Evolutionary conservation across 2,888 invertebrate genomes (phyloP).

Genomic region (Phorcus lineatus): DNA sequence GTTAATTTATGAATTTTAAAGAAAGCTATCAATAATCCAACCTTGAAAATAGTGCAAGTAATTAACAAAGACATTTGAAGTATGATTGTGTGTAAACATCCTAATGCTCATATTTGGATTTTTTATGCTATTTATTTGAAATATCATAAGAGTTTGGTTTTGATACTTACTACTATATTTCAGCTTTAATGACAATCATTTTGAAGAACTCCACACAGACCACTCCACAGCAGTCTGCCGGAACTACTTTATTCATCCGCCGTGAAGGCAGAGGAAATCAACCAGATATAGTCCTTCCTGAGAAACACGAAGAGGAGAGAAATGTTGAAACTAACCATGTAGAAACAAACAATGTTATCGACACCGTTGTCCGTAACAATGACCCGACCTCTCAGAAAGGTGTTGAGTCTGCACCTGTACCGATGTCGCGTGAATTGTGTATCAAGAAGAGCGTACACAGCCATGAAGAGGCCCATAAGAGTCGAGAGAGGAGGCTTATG

Average conservation of each 20-base stretch:
- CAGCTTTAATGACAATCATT: conserved; percentile 65
- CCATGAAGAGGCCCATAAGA: conserved; percentile 47
- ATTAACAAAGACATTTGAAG: no score
- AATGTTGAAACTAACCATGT: neutral
- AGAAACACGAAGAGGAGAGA: neutral
- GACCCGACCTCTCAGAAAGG: neutral
- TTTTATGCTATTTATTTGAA: no score
- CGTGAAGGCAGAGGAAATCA: neutral
- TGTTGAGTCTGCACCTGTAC: neutral
- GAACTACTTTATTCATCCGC: conserved; percentile 57
- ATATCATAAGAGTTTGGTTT: neutral
- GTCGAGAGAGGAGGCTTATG: conserved; percentile 57
- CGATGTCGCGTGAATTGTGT: conserved; percentile 37
- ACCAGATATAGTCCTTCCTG: neutral
- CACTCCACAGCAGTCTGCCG: conserved; percentile 52
- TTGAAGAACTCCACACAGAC: conserved; percentile 56
- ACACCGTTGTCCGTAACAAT: neutral
- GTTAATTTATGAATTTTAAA: neutral
- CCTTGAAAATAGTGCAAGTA: neutral
- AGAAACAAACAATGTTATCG: neutral
- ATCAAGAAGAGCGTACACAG: conserved; percentile 37
- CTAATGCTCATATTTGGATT: no score
- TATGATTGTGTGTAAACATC: neutral
- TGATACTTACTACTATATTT: neutral
- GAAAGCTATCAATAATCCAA: neutral